Percentiles rank a stretch among this genome's conserved stretches.
Conservation (phyloP, 1,140 invertebrate species). For the Lordiphosa mommai region DNA sequence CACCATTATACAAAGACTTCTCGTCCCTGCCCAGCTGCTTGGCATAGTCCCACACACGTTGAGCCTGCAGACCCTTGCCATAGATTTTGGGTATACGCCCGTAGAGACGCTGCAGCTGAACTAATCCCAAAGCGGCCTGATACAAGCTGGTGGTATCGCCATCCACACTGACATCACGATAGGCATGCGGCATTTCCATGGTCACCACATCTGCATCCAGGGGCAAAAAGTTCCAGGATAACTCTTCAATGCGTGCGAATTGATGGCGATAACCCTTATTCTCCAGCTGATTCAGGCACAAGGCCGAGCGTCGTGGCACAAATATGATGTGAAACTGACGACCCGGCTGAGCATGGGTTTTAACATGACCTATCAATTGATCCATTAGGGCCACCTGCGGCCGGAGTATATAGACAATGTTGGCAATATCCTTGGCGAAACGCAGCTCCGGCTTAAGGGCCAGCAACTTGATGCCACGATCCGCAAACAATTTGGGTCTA, state of each 20-base stretch:
- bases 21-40: conserved; percentile 88
- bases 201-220: conserved; percentile 96
- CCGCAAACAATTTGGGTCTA: conserved; percentile 89
- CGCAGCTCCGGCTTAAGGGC: conserved; percentile 85
- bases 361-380: conserved; percentile 90
- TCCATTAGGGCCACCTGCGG: conserved; percentile 92
- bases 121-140: conserved; percentile 92
- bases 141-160: conserved; percentile 93
- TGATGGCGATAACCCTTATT: conserved; percentile 90
- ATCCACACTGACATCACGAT: conserved; percentile 91
- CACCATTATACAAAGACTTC: conserved; percentile 80
- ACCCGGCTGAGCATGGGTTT: conserved; percentile 67
- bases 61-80: conserved; percentile 93
- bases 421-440: conserved; percentile 86
- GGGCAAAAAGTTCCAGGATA: conserved; percentile 92
- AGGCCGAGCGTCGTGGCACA: conserved; percentile 91
- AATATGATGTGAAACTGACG: conserved; percentile 90
- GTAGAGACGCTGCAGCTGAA: conserved; percentile 92
- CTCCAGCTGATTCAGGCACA: conserved; percentile 92
- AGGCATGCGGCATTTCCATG: conserved; percentile 92
- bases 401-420: conserved; percentile 94
- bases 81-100: conserved; percentile 93
- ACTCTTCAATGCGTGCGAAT: conserved; percentile 90
- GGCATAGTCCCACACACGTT: conserved; percentile 93
- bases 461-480: conserved; percentile 90